phyloP scores from a whole-genome alignment of 92 coral and sea anemone species.

The Anthopleura xanthogrammica region DNA sequence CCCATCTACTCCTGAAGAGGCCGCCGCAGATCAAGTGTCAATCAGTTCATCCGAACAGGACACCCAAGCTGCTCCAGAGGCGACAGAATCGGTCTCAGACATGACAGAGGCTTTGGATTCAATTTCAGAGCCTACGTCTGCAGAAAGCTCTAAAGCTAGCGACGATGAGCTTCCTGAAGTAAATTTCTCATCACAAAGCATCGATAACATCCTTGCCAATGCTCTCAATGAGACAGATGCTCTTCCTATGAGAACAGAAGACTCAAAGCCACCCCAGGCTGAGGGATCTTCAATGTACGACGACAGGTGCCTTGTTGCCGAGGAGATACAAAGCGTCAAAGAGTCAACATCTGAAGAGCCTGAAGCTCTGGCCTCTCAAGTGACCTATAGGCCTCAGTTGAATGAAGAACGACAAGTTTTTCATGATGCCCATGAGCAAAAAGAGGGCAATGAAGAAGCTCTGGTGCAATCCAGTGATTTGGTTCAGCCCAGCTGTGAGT shows the following conservation, averaged over 20 bases:
- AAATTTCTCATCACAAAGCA: background rate
- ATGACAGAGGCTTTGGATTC: background rate
- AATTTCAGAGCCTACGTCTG: background rate
- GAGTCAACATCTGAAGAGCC: background rate
- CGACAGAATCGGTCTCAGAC: background rate
- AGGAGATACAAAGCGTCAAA: background rate
- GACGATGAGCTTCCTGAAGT: background rate
- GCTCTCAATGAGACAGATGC: background rate
- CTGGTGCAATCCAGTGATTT: background rate
- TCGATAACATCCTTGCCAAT: background rate
- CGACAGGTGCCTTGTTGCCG: background rate
- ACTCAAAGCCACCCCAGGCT: background rate
- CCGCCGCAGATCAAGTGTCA: background rate
- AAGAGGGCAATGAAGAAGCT: background rate
- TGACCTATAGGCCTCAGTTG: background rate
- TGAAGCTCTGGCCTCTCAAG: background rate
- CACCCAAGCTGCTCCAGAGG: background rate
- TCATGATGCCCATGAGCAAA: background rate
- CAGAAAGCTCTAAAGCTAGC: background rate
- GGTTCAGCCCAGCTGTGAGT: background rate
- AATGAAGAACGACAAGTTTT: background rate
- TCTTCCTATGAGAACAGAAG: background rate
- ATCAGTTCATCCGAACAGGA: background rate
- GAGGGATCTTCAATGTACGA: background rate
- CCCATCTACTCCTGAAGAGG: background rate